Evolutionary conservation across 2,888 invertebrate species (phyloP), one percentile per base, ranked within the genome.

Genomic region (Nephrotoma guestfalica): DNA sequence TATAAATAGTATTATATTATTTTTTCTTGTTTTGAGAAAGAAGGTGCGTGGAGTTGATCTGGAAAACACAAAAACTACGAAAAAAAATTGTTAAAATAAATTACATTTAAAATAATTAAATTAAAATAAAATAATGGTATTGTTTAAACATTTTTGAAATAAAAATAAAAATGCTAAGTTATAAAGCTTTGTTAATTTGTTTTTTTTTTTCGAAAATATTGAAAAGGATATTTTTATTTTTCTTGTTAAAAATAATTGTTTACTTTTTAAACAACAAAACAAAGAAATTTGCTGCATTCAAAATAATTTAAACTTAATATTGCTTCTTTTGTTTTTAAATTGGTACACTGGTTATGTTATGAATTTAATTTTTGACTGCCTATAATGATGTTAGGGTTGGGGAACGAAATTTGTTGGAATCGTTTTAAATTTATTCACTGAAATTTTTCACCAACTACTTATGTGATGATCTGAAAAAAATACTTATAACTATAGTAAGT

Each of bases 51-150:
- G 30, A 84, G 84, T 84, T 84, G 84, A 84, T 84, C 84, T 84
- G 84, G 84, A 84, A 84, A 84, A 84, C 84, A 84, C n/a, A 84
- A 84, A 71, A 84, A 84, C 84, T 84, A 84, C 84, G 40, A 83
- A 83, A 84, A 42, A 47, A 84, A 83, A 5, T 83, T 13, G 40
- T 41, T 83, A 41, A 41, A 84, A 30, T 30, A 30, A 30, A 84
- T n/a, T 84, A 84, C 41, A 41, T 41, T 84, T 41, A 41, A 41
- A 41, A 41, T 42, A 84, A 41, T 41, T 84, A 84, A 83, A 83
- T 41, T 40, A 83, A 83, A 83, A 83, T 83, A 83, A 83, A 84
- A 84, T n/a, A 41, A 41, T 84, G 30, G 18, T 30, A 71, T 71
- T 30, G 71, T 71, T 71, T 71, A 6, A 43, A 71, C 0, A 18